Evolutionary conservation across 2,113 vertebrate species (phyloP), one percentile per base, ranked within the genome.

Genomic region (Aspiorhynchus laticeps): DNA sequence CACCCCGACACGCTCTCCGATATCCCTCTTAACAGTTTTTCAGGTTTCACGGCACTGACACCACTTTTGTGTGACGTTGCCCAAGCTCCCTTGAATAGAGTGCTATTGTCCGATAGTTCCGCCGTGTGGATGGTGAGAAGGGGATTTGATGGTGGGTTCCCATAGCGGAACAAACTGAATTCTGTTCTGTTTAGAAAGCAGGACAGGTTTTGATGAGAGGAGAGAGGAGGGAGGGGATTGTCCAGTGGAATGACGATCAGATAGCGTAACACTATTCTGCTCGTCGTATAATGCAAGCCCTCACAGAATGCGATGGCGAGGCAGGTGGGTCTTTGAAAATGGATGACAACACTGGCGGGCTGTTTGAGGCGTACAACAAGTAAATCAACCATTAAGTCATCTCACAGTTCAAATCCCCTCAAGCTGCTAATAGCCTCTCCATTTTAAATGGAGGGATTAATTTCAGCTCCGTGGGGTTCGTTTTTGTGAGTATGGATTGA

Each of bases 361-460:
- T 65, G 56, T 46, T 24, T 61, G 59, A 59, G 43, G 56, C 71
- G 38, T 79, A 83, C 74, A 80, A 36, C 51, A 38, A 89, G 76
- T 65, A 87, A 86, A 84, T 14, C 51, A 43, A 59, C 75, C 71
- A 77, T 80, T 86, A 86, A 48, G 63, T 85, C 80, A 28, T 59
- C 87, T 28, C 59, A 83, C 75, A 83, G 36, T 41, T 61, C 33
- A 85, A 85, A 89, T 71, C 83, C 85, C 53, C 69, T 33, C 33
- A 80, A 63, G 33, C 19, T 21, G 56, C 38, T 87, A 78, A 87
- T 83, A 87, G 84, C 71, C 48, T 21, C 48, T 56, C 21, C 2
- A 26, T 82, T 75, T 48, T 19, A 71, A 82, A n/a, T 24, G 61
- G 26, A 9, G 48, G 76, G 77, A 74, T 83, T 56, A 5, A 76